phyloP scores from a whole-genome alignment of 2,113 vertebrate genomes.

The Dipodomys stephensi region DNA sequence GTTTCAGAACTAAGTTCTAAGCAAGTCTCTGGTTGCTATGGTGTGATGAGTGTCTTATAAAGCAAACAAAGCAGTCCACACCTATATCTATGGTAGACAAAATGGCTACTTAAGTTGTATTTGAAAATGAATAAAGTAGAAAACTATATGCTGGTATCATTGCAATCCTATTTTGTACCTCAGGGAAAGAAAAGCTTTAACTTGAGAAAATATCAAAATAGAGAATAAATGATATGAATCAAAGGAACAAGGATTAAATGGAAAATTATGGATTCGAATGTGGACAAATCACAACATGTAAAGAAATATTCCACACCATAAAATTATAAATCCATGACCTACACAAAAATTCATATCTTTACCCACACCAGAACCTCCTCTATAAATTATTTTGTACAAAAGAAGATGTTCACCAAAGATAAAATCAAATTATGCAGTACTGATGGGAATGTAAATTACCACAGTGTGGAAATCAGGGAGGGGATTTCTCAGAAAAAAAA shows the following conservation, averaged over 20 bases:
- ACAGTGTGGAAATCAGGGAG: no score
- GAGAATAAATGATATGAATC: neutral
- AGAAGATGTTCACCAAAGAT: neutral
- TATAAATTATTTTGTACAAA: neutral
- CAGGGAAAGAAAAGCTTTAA: neutral
- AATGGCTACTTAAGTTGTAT: neutral
- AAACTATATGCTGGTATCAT: neutral
- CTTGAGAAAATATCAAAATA: neutral
- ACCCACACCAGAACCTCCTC: neutral
- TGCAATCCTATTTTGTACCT: neutral
- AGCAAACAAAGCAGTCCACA: neutral
- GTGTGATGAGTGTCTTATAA: neutral
- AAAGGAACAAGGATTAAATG: neutral
- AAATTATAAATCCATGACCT: neutral
- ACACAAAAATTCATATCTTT: neutral
- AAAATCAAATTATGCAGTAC: neutral
- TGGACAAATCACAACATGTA: neutral
- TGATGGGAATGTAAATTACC: no score
- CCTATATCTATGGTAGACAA: neutral
- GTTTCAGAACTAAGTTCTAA: neutral
- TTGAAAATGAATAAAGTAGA: constrained; percentile 32
- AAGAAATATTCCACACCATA: neutral
- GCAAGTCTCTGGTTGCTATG: neutral
- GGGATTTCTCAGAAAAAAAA: no score
- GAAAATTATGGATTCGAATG: neutral